Evolutionary conservation across 2,113 vertebrate species (phyloP), one percentile per base, ranked within the genome.

Genomic region (Microcebus ravelobensis): DNA sequence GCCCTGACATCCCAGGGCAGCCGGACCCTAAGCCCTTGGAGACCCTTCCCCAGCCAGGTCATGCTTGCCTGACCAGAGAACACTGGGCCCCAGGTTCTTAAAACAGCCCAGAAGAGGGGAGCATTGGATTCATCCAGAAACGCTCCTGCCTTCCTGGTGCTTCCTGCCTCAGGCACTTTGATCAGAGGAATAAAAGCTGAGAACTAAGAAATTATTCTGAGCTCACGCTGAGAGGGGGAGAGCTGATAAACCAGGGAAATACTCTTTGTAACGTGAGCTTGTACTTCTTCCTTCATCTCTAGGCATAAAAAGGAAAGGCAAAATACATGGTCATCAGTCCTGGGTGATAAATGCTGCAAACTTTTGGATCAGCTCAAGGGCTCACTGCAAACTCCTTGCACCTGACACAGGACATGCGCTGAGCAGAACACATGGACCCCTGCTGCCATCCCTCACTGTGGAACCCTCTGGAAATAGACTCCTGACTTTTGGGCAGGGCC

Each of bases 131-230:
- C 52, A 67, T 81, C 17, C 87, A 84, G 87, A 96, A 82, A 92
- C 0, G 8, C 45, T 13, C 6, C 6, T 0, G 7, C 89, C 8
- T 92, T 85, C 94, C 91, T 0, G 4, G 86, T 3, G 48, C 79
- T 94, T 89, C 57, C 89, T 11, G 91, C 97, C 97, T 96, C 68
- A 0, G 96, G 97, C 96, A 90, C 95, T 97, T 98, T 97, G 96
- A 97, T 97, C 95, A 96, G 91, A 97, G 83, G 90, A 96, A 97
- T 96, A 97, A 98, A 98, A 96, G 90, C 96, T 95, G 45, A 94
- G 91, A 96, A 95, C 93, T 91, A 87, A 97, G 93, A 96, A 97
- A 97, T 98, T 91, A 84, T 61, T 94, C 73, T 42, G 91, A 90
- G 87, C 20, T 1, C 0, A 3, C 93, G 82, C 91, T 79, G 91